These are phyloP conservation scores for Panorpa germanica DNA, from an alignment of 2,888 invertebrate genomes.

Conservation along the genomic window DNA sequence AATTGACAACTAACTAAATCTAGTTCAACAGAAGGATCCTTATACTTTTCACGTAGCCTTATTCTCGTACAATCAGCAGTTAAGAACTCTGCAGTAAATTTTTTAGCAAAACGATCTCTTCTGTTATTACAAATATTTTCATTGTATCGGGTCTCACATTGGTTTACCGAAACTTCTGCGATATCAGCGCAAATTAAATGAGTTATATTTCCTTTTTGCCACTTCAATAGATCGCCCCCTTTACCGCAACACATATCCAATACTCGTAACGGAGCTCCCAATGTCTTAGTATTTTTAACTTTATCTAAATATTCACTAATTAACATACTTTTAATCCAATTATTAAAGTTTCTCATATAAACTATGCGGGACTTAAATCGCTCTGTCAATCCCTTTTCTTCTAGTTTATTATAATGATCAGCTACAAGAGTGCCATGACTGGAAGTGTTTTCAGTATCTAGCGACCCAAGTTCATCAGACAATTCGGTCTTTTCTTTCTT, in stretches of 20 bases:
- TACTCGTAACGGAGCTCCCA: constrained; percentile 49
- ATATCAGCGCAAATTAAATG: constrained; percentile 86
- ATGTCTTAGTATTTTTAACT: constrained; percentile 39
- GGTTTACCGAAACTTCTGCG: constrained; percentile 79
- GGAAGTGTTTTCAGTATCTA: background rate
- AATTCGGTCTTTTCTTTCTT: too few species aligned
- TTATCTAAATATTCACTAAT: constrained; percentile 66
- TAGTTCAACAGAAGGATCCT: constrained; percentile 57
- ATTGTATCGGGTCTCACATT: constrained; percentile 65
- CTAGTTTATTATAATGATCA: constrained; percentile 80
- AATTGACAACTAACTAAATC: constrained; percentile 95
- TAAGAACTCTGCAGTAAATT: constrained; percentile 77
- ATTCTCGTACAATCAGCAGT: constrained; percentile 82
- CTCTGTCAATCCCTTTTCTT: constrained; percentile 61
- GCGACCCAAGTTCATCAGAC: background rate
- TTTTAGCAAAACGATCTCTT: constrained; percentile 20
- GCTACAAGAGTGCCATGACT: constrained; percentile 53
- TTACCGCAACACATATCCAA: constrained; percentile 96
- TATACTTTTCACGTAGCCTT: constrained; percentile 53
- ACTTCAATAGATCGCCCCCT: constrained; percentile 96
- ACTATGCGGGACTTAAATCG: constrained; percentile 81
- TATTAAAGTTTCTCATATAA: constrained; percentile 91
- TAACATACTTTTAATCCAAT: constrained; percentile 94
- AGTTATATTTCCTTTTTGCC: constrained; percentile 65
- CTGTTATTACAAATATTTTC: too few species aligned